Percentiles rank a stretch among this genome's conserved stretches.
Conservation (phyloP, 2,113 vertebrate species). For the pig (Sus scrofa) region T2T-Sscrofa CM000824.6:47489501-47490000, state of each 20-base stretch:
- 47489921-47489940: background rate
- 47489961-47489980: background rate
- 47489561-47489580: background rate
- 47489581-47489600: background rate
- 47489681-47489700: no score
- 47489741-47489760: no score
- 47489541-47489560: background rate
- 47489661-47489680: no score
- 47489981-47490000: background rate
- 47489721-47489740: no score
- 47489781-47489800: background rate
- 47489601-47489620: background rate
- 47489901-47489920: background rate
- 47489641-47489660: no score
- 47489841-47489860: background rate
- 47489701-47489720: no score
- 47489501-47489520: background rate
- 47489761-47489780: background rate
- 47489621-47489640: no score
- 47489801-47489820: background rate
- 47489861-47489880: background rate
- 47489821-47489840: background rate
- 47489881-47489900: background rate
- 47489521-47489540: background rate
- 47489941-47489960: background rate